These are phyloP conservation scores for Nemopilema nomurai DNA, from an alignment of 30 jellyfish, hydroid and myxozoan species.

Conservation along the genomic window DNA sequence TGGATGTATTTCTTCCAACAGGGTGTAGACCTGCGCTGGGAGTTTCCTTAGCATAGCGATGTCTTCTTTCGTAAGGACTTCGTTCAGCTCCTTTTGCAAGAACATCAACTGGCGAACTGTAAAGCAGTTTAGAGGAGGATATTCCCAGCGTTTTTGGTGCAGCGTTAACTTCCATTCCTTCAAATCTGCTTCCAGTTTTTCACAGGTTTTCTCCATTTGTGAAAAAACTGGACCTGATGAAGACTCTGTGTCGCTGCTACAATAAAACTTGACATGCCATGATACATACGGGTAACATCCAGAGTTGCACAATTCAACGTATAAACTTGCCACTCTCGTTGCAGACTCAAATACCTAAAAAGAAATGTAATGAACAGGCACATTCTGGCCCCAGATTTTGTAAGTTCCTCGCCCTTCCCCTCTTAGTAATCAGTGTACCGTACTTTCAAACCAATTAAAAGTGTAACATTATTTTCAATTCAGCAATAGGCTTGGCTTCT, in stretches of 20 bases:
- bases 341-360: conserved; percentile 57
- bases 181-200: conserved; percentile 25
- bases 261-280: conserved; percentile 30
- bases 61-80: neutral
- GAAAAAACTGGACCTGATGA: conserved; percentile 1
- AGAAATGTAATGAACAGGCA: neutral
- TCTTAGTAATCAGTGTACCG: too few species aligned
- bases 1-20: conserved; percentile 47
- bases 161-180: conserved; percentile 39
- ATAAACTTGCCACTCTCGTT: conserved; percentile 53
- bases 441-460: too few species aligned
- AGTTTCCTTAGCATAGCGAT: conserved; percentile 14
- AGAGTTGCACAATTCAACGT: conserved; percentile 55
- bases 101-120: conserved; percentile 63
- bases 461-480: too few species aligned
- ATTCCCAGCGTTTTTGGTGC: conserved; percentile 19
- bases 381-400: neutral
- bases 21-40: conserved; percentile 59
- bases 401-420: too few species aligned
- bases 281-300: conserved; percentile 50
- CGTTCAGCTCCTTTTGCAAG: conserved; percentile 39
- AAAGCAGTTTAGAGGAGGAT: conserved; percentile 50
- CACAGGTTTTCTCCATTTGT: conserved; percentile 24
- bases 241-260: conserved; percentile 24
- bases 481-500: too few species aligned